Percentiles rank a stretch among this genome's conserved stretches.
Conservation (phyloP, 2,113 vertebrate genomes). For the Nerophis lumbriciformis region DNA sequence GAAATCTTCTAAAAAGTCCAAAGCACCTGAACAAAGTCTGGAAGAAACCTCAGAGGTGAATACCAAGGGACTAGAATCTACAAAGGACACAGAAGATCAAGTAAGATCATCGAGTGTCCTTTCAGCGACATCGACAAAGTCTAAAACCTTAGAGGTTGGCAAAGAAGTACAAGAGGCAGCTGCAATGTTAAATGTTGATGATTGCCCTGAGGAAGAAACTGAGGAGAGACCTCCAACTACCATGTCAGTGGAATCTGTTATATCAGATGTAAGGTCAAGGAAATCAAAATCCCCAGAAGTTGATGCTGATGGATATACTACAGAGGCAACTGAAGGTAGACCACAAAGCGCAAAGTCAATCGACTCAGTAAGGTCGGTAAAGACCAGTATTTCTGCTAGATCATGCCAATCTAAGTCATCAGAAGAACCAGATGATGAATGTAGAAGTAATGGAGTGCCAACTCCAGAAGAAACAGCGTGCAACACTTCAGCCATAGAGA, state of each 20-base stretch:
- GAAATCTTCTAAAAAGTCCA: constrained; percentile 40
- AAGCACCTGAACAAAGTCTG: constrained; percentile 1
- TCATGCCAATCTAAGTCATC: constrained; percentile 35
- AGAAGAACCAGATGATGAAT: not conserved
- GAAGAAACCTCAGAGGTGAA: constrained; percentile 3
- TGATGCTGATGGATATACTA: not conserved
- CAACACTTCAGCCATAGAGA: constrained; percentile 25
- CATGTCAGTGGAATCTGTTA: not conserved
- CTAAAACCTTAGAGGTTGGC: constrained; percentile 21
- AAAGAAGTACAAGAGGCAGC: not conserved
- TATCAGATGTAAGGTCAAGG: constrained; percentile 17
- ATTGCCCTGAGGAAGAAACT: not conserved
- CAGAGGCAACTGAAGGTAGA: constrained; percentile 28
- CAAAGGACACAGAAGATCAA: constrained; percentile 1
- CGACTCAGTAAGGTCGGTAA: constrained; percentile 42
- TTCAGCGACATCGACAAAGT: constrained; percentile 28
- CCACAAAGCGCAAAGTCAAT: constrained; percentile 40
- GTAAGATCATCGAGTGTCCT: constrained; percentile 9
- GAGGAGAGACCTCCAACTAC: not conserved
- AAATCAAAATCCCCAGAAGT: constrained; percentile 22
- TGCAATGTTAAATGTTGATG: not conserved
- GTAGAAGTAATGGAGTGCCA: constrained; percentile 5
- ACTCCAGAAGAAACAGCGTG: constrained; percentile 10
- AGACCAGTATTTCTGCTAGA: constrained; percentile 38
- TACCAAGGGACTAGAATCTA: not conserved